Conservation (phyloP, 2,888 invertebrate species). For the Eristalinus sepulchralis region DNA sequence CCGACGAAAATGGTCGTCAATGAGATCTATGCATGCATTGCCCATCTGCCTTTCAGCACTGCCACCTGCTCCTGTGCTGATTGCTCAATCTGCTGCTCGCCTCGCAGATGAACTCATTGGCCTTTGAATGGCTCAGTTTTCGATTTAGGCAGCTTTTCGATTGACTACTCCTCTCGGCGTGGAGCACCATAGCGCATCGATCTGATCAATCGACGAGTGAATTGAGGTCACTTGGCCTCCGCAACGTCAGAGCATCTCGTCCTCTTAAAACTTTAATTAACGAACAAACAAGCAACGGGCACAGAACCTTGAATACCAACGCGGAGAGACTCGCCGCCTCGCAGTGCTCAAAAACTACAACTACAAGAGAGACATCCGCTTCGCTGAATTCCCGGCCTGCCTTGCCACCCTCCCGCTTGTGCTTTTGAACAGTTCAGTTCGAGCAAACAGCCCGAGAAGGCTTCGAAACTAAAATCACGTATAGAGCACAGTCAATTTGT, state of each 20-base stretch:
- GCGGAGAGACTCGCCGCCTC: background rate
- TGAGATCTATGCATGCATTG: background rate
- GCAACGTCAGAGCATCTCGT: background rate
- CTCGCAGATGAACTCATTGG: background rate
- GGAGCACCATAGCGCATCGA: background rate
- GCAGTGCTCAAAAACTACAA: constrained; percentile 9
- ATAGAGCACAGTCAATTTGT: constrained; percentile 54
- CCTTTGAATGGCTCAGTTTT: background rate
- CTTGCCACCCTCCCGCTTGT: background rate
- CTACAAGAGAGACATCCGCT: background rate
- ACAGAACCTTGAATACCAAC: background rate
- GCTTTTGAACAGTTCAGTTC: background rate
- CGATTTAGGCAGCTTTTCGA: background rate
- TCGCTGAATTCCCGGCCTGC: background rate
- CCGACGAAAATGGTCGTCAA: background rate
- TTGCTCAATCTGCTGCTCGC: background rate
- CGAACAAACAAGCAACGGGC: background rate
- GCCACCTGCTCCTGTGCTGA: background rate
- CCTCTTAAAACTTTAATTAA: background rate
- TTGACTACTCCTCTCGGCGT: background rate
- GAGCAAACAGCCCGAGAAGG: background rate
- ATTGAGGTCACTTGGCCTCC: background rate
- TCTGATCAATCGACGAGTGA: background rate
- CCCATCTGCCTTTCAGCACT: background rate
- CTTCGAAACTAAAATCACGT: constrained; percentile 62